Evolutionary conservation across 2,888 invertebrate species (phyloP).

Genomic region (Antheraea yamamai): DNA sequence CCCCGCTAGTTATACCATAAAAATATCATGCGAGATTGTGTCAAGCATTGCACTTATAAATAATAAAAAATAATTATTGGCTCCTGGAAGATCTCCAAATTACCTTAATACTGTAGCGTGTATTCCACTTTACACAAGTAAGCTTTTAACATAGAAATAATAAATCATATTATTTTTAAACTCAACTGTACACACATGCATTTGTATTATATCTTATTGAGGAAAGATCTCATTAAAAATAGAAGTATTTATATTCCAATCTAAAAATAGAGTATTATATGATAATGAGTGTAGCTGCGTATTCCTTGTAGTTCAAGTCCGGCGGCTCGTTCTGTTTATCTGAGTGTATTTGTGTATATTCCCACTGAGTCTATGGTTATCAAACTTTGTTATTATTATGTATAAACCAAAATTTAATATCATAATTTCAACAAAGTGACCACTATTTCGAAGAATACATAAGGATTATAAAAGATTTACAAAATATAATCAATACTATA

Average conservation of each 20-base stretch:
- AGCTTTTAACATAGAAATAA: no score
- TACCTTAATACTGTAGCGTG: no score
- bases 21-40: no score
- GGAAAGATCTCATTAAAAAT: background rate
- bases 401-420: background rate
- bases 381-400: background rate
- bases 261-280: background rate
- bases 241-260: background rate
- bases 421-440: no score
- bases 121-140: no score
- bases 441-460: no score
- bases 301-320: conserved; percentile 3
- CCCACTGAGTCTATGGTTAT: background rate
- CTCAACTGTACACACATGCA: background rate
- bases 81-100: no score
- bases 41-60: no score
- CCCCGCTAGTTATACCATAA: no score
- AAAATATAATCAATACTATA: no score
- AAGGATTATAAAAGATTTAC: no score
- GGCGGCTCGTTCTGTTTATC: background rate
- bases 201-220: background rate
- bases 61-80: no score
- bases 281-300: background rate
- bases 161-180: background rate
- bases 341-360: background rate